Base-by-base conservation (phyloP, 2,113 vertebrate genomes). In the Takifugu flavidus region DNA sequence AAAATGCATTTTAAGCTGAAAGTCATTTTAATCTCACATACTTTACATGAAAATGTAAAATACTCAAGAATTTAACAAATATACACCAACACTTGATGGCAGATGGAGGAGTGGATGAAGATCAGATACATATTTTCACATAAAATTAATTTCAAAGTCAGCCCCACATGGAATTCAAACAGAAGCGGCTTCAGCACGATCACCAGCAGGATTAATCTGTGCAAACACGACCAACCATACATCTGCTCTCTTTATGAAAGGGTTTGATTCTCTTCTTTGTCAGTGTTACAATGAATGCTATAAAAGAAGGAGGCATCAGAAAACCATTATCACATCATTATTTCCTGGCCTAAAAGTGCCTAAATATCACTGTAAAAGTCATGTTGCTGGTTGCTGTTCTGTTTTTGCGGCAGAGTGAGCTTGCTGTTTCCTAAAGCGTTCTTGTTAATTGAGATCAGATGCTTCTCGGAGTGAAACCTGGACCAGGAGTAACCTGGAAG, bases 381-480 rank as follows among this genome's bases (percentile, higher is more conserved):
- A 42, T 74, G 80, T 74, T 78, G 82, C 81, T 65, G 74, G 78
- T 78, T 84, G 65, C 84, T 68, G 80, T 74, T 88, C 79, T 20
- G 53, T 67, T 3, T 25, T 78, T 85, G 80, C 71, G 50, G 25
- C 62, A 61, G 55, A 25, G 63, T 49, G 26, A 77, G 67, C 52
- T 71, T 27, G 15, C n/a, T 56, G 82, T 79, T 86, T 90, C 87
- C 90, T 90, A 92, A 82, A 93, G 90, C 85, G 0, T 60, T 78
- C 47, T 83, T 70, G 72, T 80, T 95, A 95, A 95, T 95, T 94
- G 93, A 91, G 88, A 92, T 93, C 92, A 94, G 93, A 92, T 94
- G 94, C 85, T 62, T 82, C 85, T 69, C 42, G 47, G 72, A 80
- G 61, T 72, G 82, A 89, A 93, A 93, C 93, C 93, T 86, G 72